Percentiles rank a stretch among this genome's conserved stretches.
Evolutionary conservation across 2,797 vertebrate genomes (phyloP).

Genomic region (Picus viridis): DNA sequence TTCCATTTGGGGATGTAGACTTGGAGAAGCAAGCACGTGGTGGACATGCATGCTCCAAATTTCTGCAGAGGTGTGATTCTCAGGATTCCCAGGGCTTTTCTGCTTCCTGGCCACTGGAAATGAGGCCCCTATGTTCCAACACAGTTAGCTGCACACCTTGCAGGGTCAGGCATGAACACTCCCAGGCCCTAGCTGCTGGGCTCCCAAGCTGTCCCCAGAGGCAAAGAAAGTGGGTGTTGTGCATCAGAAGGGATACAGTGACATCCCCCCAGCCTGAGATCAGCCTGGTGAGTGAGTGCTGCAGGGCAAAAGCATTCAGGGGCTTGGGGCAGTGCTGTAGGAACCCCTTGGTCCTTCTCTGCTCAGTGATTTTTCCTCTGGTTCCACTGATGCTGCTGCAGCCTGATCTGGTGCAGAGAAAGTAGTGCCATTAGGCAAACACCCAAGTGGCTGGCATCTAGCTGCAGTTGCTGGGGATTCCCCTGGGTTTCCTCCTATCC

Average conservation of each 20-base stretch:
- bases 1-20: background rate
- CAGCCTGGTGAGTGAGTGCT: background rate
- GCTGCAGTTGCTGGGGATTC: background rate
- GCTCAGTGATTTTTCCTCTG: background rate
- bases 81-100: background rate
- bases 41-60: background rate
- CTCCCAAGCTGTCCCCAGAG: background rate
- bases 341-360: background rate
- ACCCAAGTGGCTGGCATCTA: background rate
- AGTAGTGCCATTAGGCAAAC: background rate
- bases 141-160: background rate
- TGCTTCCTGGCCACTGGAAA: background rate
- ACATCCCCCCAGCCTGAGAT: background rate
- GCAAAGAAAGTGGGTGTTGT: background rate
- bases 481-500: conserved; percentile 29
- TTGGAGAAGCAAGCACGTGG: background rate
- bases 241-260: background rate
- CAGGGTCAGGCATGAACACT: background rate
- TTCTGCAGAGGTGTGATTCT: background rate
- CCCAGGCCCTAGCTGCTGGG: background rate
- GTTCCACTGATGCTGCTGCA: background rate
- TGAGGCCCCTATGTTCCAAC: background rate
- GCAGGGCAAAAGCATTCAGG: background rate
- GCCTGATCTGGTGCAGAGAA: background rate
- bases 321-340: background rate